A percentile compares a stretch with the other conserved stretches of the same genome.
Conservation (phyloP, 2,888 invertebrate species). For the Mimumesa dahlbomi region DNA sequence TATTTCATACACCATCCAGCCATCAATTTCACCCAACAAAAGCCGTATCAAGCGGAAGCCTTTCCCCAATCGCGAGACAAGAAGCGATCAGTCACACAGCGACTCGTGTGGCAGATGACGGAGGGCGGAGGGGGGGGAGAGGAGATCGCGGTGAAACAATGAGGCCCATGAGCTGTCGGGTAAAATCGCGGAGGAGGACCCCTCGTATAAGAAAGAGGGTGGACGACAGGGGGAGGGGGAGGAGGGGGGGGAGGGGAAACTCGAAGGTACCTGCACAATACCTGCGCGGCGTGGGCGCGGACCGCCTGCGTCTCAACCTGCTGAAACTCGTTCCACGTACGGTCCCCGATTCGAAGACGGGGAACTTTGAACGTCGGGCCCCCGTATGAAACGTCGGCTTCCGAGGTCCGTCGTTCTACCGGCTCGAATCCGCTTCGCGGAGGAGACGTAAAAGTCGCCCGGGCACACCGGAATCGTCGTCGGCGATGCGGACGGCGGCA, state of each 20-base stretch:
- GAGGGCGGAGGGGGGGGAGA: too few species aligned
- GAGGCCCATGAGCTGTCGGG: conserved; percentile 38
- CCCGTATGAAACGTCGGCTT: conserved; percentile 61
- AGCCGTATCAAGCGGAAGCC: conserved; percentile 26
- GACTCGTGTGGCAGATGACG: conserved; percentile 54
- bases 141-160: conserved; percentile 64
- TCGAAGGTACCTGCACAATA: conserved; percentile 60
- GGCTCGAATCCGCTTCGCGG: conserved; percentile 44
- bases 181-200: conserved; percentile 26
- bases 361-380: too few species aligned
- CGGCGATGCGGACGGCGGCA: conserved; percentile 51
- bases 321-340: conserved; percentile 68
- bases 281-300: conserved; percentile 67
- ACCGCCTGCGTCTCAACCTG: conserved; percentile 69
- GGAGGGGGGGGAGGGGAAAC: conserved; percentile 13
- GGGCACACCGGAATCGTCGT: conserved; percentile 37
- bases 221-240: conserved; percentile 8
- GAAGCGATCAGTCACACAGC: conserved; percentile 45
- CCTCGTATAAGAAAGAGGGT: conserved; percentile 2
- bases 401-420: conserved; percentile 58
- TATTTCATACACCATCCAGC: too few species aligned
- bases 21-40: too few species aligned
- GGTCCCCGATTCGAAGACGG: too few species aligned
- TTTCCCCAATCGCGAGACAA: conserved; percentile 9
- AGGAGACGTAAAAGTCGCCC: conserved; percentile 47